A percentile compares a stretch with the other conserved stretches of the same genome.
phyloP scores from a whole-genome alignment of 2,888 invertebrate species.

The Pilophorus perplexus region DNA sequence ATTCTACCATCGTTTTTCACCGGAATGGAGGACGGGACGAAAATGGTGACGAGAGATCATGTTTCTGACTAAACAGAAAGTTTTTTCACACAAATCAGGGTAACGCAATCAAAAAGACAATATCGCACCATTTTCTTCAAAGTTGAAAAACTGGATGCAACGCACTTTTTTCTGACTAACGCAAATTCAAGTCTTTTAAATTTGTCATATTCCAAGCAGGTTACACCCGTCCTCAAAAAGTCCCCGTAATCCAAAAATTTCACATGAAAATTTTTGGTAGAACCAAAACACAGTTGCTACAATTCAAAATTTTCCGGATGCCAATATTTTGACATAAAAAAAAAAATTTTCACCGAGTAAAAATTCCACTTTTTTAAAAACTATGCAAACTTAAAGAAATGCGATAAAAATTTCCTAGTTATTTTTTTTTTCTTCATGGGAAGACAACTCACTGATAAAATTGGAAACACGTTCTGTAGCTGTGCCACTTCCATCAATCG shows the following conservation, averaged over 20 bases:
- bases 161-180: no score
- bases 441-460: slow-evolving; percentile 47
- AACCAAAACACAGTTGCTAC: neutral
- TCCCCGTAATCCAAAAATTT: neutral
- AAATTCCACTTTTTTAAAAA: slow-evolving; percentile 26
- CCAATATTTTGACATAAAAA: neutral
- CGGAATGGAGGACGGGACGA: no score
- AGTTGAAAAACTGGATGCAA: no score
- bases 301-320: neutral
- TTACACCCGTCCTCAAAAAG: neutral
- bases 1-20: no score
- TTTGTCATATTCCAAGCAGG: no score
- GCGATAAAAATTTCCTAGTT: slow-evolving; percentile 44
- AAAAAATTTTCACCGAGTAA: neutral
- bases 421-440: slow-evolving; percentile 45
- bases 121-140: no score
- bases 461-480: slow-evolving; percentile 47
- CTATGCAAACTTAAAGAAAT: slow-evolving; percentile 44
- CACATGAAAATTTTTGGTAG: neutral
- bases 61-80: no score
- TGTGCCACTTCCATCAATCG: slow-evolving; percentile 46
- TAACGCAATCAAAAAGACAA: no score
- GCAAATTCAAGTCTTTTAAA: no score
- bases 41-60: no score
- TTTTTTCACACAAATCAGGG: no score